Conservation (phyloP, 2,113 vertebrate genomes). For the Hydrolagus affinis region DNA sequence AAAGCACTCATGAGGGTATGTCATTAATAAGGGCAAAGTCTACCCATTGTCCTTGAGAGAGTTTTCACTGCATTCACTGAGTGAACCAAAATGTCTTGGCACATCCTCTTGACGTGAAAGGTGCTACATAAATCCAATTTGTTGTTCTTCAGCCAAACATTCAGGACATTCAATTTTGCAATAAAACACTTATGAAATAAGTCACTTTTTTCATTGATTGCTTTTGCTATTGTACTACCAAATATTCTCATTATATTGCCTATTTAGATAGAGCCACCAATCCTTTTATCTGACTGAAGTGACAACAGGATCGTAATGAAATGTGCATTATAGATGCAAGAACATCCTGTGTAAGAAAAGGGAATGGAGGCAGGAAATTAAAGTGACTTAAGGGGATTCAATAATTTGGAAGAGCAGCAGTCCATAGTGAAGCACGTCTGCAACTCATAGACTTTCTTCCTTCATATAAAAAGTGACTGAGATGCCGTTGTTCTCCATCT, state of each 20-base stretch:
- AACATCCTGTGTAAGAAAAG: neutral
- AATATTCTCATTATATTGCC: neutral
- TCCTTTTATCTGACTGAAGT: neutral
- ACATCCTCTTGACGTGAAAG: no score
- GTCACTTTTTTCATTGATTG: neutral
- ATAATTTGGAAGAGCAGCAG: neutral
- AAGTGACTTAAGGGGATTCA: neutral
- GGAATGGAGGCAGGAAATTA: neutral
- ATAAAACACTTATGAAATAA: neutral
- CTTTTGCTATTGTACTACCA: neutral
- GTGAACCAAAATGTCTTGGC: no score
- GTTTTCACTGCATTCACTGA: no score
- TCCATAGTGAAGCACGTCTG: neutral
- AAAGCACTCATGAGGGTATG: no score
- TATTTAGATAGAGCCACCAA: neutral
- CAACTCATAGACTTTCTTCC: no score
- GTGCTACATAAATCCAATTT: no score
- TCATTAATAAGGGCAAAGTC: no score
- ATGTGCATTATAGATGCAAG: neutral
- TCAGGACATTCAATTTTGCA: neutral
- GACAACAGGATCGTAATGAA: neutral
- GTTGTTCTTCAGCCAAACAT: neutral
- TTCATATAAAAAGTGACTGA: no score
- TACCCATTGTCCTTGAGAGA: no score
- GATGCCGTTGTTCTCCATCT: no score